These are phyloP conservation scores for Drosophila erecta DNA, from an alignment of 1,140 invertebrate species.

Conservation along the genomic window DNA sequence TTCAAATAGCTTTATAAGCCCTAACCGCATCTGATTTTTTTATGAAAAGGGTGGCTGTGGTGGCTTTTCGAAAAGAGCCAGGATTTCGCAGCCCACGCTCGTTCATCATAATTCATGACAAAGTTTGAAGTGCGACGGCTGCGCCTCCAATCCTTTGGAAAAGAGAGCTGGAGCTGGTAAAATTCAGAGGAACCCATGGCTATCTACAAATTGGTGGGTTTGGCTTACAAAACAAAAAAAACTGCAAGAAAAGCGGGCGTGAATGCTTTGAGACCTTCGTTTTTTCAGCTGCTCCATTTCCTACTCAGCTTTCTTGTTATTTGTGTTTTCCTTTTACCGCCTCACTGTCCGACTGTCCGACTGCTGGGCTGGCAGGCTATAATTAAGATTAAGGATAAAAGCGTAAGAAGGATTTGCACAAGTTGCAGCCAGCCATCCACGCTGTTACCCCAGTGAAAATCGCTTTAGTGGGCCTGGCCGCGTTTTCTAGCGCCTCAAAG, in stretches of 20 bases:
- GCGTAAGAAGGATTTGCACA: conserved; percentile 82
- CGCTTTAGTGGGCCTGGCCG: conserved; percentile 63
- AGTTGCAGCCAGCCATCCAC: conserved; percentile 33
- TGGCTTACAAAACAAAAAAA: conserved; percentile 4
- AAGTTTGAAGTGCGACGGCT: conserved; percentile 80
- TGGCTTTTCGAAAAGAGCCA: neutral
- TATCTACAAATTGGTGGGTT: conserved; percentile 72
- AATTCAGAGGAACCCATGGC: conserved; percentile 1
- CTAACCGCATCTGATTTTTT: conserved; percentile 44
- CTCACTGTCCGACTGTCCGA: conserved; percentile 40
- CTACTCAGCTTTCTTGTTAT: conserved; percentile 18
- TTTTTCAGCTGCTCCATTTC: conserved; percentile 36
- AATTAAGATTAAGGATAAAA: conserved; percentile 84
- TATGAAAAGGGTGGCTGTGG: conserved; percentile 72
- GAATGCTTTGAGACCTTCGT: conserved; percentile 46
- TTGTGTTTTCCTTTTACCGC: conserved; percentile 31
- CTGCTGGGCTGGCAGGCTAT: conserved; percentile 69
- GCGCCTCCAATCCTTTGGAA: conserved; percentile 38
- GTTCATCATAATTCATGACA: conserved; percentile 83
- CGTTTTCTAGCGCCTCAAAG: conserved; percentile 56
- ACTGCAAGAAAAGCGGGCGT: conserved; percentile 18
- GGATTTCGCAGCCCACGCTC: conserved; percentile 40
- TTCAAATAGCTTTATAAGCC: neutral
- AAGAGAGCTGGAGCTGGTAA: neutral
- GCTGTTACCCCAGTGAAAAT: conserved; percentile 49